Conservation (phyloP, 1,140 invertebrate species). For the silkworm (Bombyx mori) region DNA sequence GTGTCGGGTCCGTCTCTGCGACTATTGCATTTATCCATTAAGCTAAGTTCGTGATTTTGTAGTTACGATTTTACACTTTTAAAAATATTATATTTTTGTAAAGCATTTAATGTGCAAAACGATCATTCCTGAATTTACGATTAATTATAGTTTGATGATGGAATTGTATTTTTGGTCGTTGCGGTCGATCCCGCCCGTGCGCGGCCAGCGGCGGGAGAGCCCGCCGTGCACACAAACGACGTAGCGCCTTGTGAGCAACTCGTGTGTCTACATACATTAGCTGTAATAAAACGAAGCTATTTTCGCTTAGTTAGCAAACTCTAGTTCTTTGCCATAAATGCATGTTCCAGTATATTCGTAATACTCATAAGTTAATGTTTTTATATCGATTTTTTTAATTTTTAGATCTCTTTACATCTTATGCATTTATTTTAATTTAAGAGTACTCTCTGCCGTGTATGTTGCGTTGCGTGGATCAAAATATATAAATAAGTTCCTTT, state of each 20-base stretch:
- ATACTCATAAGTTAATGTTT: constrained; percentile 71
- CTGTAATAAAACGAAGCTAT: constrained; percentile 47
- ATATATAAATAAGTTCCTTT: constrained; percentile 42
- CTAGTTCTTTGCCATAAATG: constrained; percentile 71
- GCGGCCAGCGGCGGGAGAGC: too few relatives aligned
- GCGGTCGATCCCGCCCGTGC: too few relatives aligned
- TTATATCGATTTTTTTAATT: constrained; percentile 53
- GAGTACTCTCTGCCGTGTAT: constrained; percentile 24
- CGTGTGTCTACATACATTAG: neutral
- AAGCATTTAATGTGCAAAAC: constrained; percentile 55
- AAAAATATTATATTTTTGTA: constrained; percentile 42
- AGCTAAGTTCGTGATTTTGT: constrained; percentile 57
- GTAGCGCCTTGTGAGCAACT: constrained; percentile 53
- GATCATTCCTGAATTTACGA: constrained; percentile 50
- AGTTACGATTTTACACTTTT: constrained; percentile 57
- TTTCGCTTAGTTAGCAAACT: constrained; percentile 65
- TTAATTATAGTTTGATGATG: constrained; percentile 14
- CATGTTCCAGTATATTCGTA: constrained; percentile 72
- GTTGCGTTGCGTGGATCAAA: constrained; percentile 24
- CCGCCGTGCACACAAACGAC: constrained; percentile 11
- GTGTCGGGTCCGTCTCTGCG: constrained; percentile 25
- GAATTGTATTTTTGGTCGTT: constrained; percentile 5
- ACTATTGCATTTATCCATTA: constrained; percentile 65
- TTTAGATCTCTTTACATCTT: constrained; percentile 70
- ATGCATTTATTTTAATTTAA: constrained; percentile 67